These are phyloP conservation scores for Marmota flaviventris DNA, from an alignment of 2,113 vertebrate species.

Conservation along the genomic window DNA sequence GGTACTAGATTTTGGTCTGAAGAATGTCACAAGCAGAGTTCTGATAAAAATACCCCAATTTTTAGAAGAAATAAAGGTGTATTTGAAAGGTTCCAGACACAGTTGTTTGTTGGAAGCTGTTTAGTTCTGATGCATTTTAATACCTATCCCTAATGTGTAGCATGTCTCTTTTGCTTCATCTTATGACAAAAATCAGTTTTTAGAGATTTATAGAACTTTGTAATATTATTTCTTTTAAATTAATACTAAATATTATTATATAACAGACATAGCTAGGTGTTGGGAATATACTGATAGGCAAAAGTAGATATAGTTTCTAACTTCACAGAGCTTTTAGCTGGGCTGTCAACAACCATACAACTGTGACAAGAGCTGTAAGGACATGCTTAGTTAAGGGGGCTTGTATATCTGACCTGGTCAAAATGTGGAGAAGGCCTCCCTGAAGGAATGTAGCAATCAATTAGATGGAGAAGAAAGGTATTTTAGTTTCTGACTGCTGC, in stretches of 20 bases:
- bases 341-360: not conserved
- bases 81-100: conserved; percentile 3
- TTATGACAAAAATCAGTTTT: conserved; percentile 10
- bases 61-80: conserved; percentile 26
- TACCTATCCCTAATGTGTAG: not conserved
- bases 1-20: conserved; percentile 25
- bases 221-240: not conserved
- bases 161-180: conserved; percentile 5
- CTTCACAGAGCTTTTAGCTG: not conserved
- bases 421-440: conserved; percentile 12
- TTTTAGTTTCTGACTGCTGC: not conserved
- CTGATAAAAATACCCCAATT: not conserved
- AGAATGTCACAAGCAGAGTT: not conserved
- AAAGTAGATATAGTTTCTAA: not conserved
- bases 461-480: not conserved
- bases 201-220: not conserved
- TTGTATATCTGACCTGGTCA: conserved; percentile 11
- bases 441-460: not conserved
- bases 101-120: not conserved
- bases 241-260: conserved; percentile 4
- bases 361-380: not conserved
- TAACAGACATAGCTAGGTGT: not conserved
- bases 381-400: not conserved
- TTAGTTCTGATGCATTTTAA: conserved; percentile 23
- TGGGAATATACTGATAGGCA: not conserved